Conservation (phyloP, 2,888 invertebrate genomes). For the Dasysyrphus tricinctus region DNA sequence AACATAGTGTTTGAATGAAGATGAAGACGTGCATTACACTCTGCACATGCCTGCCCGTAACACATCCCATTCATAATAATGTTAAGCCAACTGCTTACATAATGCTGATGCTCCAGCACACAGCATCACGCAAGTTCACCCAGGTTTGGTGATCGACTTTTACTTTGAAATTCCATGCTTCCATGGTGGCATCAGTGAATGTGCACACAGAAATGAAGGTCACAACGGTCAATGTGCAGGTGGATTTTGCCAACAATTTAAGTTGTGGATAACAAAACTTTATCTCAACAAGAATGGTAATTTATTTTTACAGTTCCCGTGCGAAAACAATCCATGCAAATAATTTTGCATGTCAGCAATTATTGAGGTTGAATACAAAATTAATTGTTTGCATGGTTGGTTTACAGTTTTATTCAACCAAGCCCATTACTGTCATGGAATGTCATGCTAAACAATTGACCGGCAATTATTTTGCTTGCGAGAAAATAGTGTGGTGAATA, state of each 20-base stretch:
- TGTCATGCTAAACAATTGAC: too few relatives aligned
- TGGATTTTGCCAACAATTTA: neutral
- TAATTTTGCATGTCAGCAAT: too few relatives aligned
- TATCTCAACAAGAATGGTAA: too few relatives aligned
- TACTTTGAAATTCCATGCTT: slow-evolving; percentile 66
- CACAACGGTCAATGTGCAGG: slow-evolving; percentile 42
- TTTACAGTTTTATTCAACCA: too few relatives aligned
- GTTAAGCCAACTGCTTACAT: slow-evolving; percentile 44
- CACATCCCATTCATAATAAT: slow-evolving; percentile 64
- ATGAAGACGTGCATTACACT: slow-evolving; percentile 48
- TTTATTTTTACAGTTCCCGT: too few relatives aligned
- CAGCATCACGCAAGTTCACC: slow-evolving; percentile 68
- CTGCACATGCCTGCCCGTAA: slow-evolving; percentile 22
- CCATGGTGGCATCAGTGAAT: slow-evolving; percentile 49
- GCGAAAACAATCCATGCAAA: too few relatives aligned
- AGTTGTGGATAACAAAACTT: too few relatives aligned
- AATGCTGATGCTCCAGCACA: slow-evolving; percentile 22
- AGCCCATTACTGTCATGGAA: too few relatives aligned
- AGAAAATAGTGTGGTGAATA: too few relatives aligned
- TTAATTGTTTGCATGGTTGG: too few relatives aligned
- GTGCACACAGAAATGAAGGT: slow-evolving; percentile 65
- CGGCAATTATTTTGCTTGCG: too few relatives aligned
- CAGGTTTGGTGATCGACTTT: slow-evolving; percentile 72
- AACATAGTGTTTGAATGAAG: slow-evolving; percentile 51
- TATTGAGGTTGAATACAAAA: too few relatives aligned